Conservation (phyloP, 2,113 vertebrate species). For the Cichladusa arquata region DNA sequence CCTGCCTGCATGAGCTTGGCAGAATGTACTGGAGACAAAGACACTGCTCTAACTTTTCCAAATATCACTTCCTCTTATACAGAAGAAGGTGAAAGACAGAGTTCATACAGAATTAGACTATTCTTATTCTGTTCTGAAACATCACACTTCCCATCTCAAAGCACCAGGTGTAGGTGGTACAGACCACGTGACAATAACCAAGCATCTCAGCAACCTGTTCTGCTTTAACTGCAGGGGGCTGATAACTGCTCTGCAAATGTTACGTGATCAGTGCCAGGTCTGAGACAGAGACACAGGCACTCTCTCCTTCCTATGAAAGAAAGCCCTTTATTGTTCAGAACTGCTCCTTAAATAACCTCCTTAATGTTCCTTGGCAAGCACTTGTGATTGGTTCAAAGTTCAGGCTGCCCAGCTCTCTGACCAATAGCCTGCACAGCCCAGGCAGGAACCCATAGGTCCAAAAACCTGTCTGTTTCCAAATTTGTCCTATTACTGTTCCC, state of each 20-base stretch:
- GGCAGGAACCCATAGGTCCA: too few relatives aligned
- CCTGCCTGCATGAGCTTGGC: background rate
- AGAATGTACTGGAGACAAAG: background rate
- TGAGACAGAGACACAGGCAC: too few relatives aligned
- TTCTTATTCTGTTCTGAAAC: background rate
- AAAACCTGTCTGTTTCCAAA: too few relatives aligned
- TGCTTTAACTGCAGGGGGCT: background rate
- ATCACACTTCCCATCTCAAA: background rate
- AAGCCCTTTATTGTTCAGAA: too few relatives aligned
- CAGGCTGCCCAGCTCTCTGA: too few relatives aligned
- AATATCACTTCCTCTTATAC: background rate
- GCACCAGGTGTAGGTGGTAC: background rate
- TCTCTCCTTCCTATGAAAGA: too few relatives aligned
- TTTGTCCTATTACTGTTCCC: too few relatives aligned
- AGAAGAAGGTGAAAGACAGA: background rate
- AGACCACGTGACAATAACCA: background rate
- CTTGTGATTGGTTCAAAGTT: too few relatives aligned
- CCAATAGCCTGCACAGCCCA: too few relatives aligned
- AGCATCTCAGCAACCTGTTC: background rate
- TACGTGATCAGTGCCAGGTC: too few relatives aligned
- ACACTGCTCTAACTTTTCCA: background rate
- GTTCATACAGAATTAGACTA: background rate
- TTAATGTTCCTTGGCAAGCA: too few relatives aligned
- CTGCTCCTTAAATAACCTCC: too few relatives aligned
- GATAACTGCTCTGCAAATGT: background rate